Percentiles rank a stretch among this genome's conserved stretches.
These are phyloP conservation scores for Haliclona indistincta DNA, from an alignment of 37 sponge, comb jelly and placozoan species.

Conservation along the genomic window DNA sequence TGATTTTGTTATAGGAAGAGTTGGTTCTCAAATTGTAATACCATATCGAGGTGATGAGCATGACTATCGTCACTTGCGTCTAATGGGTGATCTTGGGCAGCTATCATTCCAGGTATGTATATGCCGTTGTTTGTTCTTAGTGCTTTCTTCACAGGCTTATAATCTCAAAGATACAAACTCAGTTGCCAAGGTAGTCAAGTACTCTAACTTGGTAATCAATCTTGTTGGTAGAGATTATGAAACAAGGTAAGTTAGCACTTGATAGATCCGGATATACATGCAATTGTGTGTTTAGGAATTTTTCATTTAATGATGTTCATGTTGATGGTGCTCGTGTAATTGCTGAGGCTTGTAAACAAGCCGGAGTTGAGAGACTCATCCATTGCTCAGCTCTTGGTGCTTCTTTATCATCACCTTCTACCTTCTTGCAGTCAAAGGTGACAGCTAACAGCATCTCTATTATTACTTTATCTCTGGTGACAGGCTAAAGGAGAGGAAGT, in stretches of 20 bases:
- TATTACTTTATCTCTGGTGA: not conserved
- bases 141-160: conserved; percentile 39
- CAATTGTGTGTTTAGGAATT: conserved; percentile 50
- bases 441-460: not conserved
- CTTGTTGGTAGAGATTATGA: conserved; percentile 89
- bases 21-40: conserved; percentile 82
- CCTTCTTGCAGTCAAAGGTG: conserved; percentile 85
- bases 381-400: conserved; percentile 95
- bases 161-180: conserved; percentile 76
- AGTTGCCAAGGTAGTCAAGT: conserved; percentile 70
- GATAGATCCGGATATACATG: not conserved
- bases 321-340: conserved; percentile 80
- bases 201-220: conserved; percentile 94
- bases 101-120: conserved; percentile 63
- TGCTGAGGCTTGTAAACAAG: conserved; percentile 76
- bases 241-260: conserved; percentile 58
- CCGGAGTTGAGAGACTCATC: conserved; percentile 76
- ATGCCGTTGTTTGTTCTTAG: not conserved
- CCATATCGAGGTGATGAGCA: conserved; percentile 90
- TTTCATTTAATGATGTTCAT: conserved; percentile 76
- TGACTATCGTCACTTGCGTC: conserved; percentile 79
- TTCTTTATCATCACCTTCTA: conserved; percentile 69
- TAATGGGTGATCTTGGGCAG: conserved; percentile 94
- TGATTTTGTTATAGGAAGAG: conserved; percentile 45
- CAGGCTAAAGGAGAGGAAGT: conserved; percentile 85